Evolutionary conservation across 1,140 invertebrate species (phyloP).

Genomic region (Pogonomyrmex californicus): DNA sequence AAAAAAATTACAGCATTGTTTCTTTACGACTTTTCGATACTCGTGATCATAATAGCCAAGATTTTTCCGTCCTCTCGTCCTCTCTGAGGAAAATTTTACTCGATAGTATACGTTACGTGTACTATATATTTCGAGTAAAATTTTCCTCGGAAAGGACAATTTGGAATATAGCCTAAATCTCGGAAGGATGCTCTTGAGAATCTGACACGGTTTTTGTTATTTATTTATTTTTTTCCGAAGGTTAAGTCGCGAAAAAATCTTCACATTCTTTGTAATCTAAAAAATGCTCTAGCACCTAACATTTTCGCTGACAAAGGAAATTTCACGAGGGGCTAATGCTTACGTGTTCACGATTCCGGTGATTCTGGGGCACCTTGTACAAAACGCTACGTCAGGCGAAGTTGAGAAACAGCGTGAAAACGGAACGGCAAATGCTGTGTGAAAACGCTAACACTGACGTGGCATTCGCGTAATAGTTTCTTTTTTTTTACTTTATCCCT

Average conservation of each 20-base stretch:
- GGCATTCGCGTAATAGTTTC: neutral
- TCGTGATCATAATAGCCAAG: neutral
- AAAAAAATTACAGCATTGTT: neutral
- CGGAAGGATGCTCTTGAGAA: neutral
- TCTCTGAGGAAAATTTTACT: too few relatives aligned
- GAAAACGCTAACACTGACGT: neutral
- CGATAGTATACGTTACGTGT: too few relatives aligned
- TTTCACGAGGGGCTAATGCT: neutral
- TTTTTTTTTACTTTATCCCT: neutral
- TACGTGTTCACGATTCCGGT: neutral
- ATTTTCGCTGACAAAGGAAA: slow-evolving; percentile 23
- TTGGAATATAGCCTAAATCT: neutral
- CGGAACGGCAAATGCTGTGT: slow-evolving; percentile 3
- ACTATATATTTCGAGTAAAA: too few relatives aligned
- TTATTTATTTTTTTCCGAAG: neutral
- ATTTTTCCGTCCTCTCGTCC: too few relatives aligned
- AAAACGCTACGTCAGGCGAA: neutral
- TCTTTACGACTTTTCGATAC: neutral
- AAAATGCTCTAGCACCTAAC: neutral
- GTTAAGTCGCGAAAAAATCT: neutral
- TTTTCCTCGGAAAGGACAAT: too few relatives aligned
- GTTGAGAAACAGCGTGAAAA: slow-evolving; percentile 33
- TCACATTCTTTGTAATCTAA: neutral
- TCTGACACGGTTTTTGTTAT: neutral
- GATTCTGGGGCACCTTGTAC: slow-evolving; percentile 1